Percentiles rank a stretch among this genome's conserved stretches.
Conservation (phyloP, 2,113 vertebrate genomes). For the Puma concolor region DNA sequence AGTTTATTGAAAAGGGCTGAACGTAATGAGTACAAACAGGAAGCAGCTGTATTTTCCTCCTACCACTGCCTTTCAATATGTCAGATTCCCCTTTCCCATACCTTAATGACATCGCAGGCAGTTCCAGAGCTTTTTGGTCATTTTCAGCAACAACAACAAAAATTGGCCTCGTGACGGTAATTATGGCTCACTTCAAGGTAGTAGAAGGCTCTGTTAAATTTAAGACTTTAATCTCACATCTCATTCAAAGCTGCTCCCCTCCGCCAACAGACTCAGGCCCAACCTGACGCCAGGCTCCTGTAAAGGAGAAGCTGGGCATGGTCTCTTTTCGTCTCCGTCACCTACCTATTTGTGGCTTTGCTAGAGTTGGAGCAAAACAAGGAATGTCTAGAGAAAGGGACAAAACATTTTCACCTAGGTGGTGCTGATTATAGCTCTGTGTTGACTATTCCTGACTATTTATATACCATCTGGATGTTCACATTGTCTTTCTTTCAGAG, state of each 20-base stretch:
- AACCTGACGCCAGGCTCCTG: not conserved
- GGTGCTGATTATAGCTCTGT: not conserved
- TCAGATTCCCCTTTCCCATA: not conserved
- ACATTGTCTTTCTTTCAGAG: not conserved
- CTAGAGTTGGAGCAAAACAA: not conserved
- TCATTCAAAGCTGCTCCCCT: not conserved
- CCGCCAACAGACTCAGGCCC: not conserved
- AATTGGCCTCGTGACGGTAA: not conserved
- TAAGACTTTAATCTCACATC: not conserved
- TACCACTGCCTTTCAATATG: conserved; percentile 36
- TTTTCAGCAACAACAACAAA: not conserved
- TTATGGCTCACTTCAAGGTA: conserved; percentile 51
- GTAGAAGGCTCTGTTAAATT: conserved; percentile 3
- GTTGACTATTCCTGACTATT: not conserved
- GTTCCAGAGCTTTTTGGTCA: conserved; percentile 1
- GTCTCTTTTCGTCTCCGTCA: not conserved
- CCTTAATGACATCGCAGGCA: conserved; percentile 34
- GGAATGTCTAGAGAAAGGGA: not conserved
- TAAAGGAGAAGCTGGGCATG: not conserved
- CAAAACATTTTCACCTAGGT: not conserved
- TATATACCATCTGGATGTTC: not conserved
- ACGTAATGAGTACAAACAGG: conserved; percentile 56
- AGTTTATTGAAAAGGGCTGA: conserved; percentile 69
- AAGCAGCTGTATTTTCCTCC: conserved; percentile 66
- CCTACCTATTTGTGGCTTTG: not conserved